Base-by-base conservation (phyloP, 1,140 invertebrate species). In the Pollicipes pollicipes region DNA sequence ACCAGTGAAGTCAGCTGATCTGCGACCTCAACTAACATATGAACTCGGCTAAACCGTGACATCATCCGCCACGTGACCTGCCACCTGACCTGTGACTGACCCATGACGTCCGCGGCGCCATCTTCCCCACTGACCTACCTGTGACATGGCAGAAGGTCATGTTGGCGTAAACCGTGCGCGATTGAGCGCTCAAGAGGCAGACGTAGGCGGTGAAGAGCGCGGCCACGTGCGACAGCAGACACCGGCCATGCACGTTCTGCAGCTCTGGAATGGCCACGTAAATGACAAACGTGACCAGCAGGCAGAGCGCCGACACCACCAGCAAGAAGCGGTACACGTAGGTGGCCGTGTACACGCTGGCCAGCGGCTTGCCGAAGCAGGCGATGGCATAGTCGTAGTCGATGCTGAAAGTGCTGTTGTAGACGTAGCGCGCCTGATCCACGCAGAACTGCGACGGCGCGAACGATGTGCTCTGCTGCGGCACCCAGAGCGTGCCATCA, bases 11-110 rank as follows among this genome's bases (percentile, higher is more conserved):
- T 35, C 35, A 17, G 24, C 45, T 24, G 45, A 58, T 21, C 45
- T 58, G n/a, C n/a, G 26, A 66, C 68, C 75, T 74, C 70, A 76
- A 74, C 74, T 74, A 21, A 78, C 70, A 10, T 73, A 74, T 69
- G 72, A 74, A 74, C 76, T 79, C 13, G 73, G 30, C 66, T 67
- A 21, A 30, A 45, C 30, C 27, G 71, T 32, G 32, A 30, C 63
- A 28, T 45, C n/a, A n/a, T n/a, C n/a, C n/a, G n/a, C n/a, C n/a
- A n/a, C n/a, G n/a, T n/a, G n/a, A n/a, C n/a, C n/a, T n/a, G n/a
- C n/a, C n/a, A n/a, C n/a, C n/a, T n/a, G n/a, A n/a, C n/a, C n/a
- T n/a, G n/a, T n/a, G n/a, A n/a, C n/a, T n/a, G n/a, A n/a, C n/a
- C n/a, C n/a, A n/a, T n/a, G n/a, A n/a, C n/a, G n/a, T n/a, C n/a